Percentiles rank a stretch among this genome's conserved stretches.
Evolutionary conservation across 2,888 invertebrate genomes (phyloP).

Genomic region (Sarcophaga subvicina): DNA sequence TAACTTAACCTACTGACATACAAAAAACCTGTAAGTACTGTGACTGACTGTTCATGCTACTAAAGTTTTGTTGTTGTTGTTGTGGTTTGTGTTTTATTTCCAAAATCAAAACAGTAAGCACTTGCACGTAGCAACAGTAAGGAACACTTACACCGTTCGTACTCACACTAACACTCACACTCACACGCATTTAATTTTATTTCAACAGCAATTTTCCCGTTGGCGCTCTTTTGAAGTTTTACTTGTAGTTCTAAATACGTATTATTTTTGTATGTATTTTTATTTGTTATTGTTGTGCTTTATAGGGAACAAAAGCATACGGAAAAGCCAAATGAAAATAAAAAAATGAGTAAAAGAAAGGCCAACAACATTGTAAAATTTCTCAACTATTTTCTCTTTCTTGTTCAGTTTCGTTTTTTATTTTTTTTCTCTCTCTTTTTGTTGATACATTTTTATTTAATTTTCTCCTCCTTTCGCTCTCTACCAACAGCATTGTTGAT

Average conservation of each 20-base stretch:
- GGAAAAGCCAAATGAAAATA: background rate
- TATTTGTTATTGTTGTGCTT: background rate
- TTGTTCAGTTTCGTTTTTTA: background rate
- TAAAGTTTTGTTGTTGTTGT: background rate
- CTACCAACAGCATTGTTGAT: constrained; percentile 21
- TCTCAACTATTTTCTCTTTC: background rate
- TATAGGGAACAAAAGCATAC: background rate
- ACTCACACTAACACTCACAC: background rate
- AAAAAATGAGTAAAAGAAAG: background rate
- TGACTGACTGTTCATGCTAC: background rate
- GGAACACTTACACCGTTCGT: background rate
- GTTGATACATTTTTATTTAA: background rate
- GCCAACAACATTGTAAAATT: constrained; percentile 31
- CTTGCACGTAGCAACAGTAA: background rate
- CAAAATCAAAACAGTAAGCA: background rate
- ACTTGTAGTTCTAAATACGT: background rate
- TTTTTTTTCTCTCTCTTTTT: background rate
- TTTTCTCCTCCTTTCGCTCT: background rate
- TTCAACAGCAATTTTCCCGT: constrained; percentile 3
- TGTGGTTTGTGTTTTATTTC: background rate
- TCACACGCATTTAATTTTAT: background rate
- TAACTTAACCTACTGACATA: constrained; percentile 44
- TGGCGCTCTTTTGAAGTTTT: constrained; percentile 22
- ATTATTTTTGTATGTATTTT: background rate
- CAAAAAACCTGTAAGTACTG: constrained; percentile 9